Base-by-base conservation (phyloP, 2,113 vertebrate genomes). In the Hippocampus mohnikei region DNA sequence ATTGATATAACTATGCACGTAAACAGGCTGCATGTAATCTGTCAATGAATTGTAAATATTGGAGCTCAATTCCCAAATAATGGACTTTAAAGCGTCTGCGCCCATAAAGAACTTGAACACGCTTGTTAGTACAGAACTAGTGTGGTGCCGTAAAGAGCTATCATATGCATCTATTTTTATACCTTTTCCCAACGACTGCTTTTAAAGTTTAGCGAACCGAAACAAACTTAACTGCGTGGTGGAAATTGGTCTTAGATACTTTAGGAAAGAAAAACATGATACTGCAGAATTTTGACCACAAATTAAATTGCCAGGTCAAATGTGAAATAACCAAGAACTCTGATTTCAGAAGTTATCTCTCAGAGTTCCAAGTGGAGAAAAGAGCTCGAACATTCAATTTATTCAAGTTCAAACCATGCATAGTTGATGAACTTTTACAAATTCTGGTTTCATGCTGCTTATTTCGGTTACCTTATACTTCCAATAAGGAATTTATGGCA, bases 381-480 rank as follows among this genome's bases (percentile, higher is more conserved):
- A 67, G 23, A 50, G 27, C 33, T 67, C 15, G 21, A 50, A 72
- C 13, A 3, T 70, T 66, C 20, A 67, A 23, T 50, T 20, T 50
- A 50, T 20, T 50, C 18, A 50, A 50, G 18, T 50, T 18, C 16
- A 50, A 50, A 8, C 2, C 21, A 23, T 55, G 52, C 8, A n/a
- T 21, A 53, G 63, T 42, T n/a, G 33, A 76, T 52, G 58, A 63
- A 15, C 33, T 64, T 42, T 50, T 44, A 64, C 21, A 2, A 2
- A n/a, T 52, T 1, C 20, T n/a, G 71, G 42, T 71, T 44, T 71
- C 15, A 65, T 70, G 69, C 62, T 59, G 25, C 63, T 53, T 70
- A 48, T 69, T 76, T 79, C 73, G 75, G 37, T 79, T 83, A 55
- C 58, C 25, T 55, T 23, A 72, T 80, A 55, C 75, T 80, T 74